Percentiles rank a stretch among this genome's conserved stretches.
These are phyloP conservation scores for Liparis tanakae DNA, from an alignment of 2,797 vertebrate genomes.

Conservation along the genomic window DNA sequence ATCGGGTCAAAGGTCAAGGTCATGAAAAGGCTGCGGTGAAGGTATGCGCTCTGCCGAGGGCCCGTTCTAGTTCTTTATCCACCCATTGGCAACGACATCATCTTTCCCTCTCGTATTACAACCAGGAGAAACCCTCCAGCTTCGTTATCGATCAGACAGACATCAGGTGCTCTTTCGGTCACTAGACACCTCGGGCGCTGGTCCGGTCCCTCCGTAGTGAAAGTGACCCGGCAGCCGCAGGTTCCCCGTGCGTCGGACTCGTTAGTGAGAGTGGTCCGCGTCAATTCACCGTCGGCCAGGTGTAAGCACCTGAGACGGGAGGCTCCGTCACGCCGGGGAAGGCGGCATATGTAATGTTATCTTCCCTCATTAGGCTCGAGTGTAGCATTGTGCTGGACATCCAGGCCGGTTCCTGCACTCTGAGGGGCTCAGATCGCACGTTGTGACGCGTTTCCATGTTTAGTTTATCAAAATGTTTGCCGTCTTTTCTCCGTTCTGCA, in stretches of 20 bases:
- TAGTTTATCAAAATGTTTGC: neutral
- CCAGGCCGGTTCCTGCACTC: constrained; percentile 39
- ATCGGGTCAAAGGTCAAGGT: too few species aligned
- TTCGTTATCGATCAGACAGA: constrained; percentile 15
- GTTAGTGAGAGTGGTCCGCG: constrained; percentile 57
- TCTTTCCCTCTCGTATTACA: neutral
- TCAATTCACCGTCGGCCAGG: constrained; percentile 52
- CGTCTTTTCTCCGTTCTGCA: neutral
- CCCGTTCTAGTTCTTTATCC: too few species aligned
- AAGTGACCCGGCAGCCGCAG: constrained; percentile 25
- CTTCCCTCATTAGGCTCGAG: constrained; percentile 24
- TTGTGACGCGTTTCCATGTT: neutral
- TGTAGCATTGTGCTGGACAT: constrained; percentile 28
- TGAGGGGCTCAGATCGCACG: constrained; percentile 5
- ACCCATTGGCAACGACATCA: neutral
- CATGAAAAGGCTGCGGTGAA: too few species aligned
- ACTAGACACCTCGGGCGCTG: constrained; percentile 22
- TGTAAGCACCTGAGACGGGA: constrained; percentile 61
- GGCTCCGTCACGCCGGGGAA: constrained; percentile 33
- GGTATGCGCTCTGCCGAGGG: too few species aligned
- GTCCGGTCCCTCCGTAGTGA: constrained; percentile 8
- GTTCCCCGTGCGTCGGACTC: constrained; percentile 42
- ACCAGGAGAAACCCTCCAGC: neutral
- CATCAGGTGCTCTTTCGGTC: neutral
- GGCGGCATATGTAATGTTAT: constrained; percentile 46